Base-by-base conservation (phyloP, 2,113 vertebrate species). In the Dinomys branickii region DNA sequence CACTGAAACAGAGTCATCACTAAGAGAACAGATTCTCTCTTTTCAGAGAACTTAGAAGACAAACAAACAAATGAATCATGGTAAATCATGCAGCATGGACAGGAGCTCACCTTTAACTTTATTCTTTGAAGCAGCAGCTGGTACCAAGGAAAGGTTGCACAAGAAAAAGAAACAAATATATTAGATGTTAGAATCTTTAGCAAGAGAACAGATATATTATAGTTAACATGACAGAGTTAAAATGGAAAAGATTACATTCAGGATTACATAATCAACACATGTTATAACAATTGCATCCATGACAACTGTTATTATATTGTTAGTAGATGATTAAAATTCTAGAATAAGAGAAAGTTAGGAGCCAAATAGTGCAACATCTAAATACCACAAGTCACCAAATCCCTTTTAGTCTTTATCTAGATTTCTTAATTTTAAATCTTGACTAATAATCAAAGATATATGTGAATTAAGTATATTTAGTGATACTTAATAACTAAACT, bases 121-220 rank as follows among this genome's bases (percentile, higher is more conserved):
- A 98, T 83, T 99, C 98, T 99, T 99, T 97, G 98, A 98, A 97
- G 98, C 98, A 99, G 98, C 98, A 97, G 98, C 99, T 99, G 99
- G 97, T 97, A 97, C 97, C 98, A 98, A 98, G 98, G 94, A 97
- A 99, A 98, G 98, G 98, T 97, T 98, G 99, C 99, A 99, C 95
- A 98, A 98, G 98, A 97, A 98, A 98, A 98, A 99, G 98, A 99
- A 99, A 99, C 95, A 99, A 98, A 98, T 85, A 98, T 52, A 96
- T 93, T 97, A 97, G 85, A 78, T 92, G 96, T 99, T 98, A 99
- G 98, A 97, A 88, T 85, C 56, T 97, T 41, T 86, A 96, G 85
- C 65, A 97, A 97, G 88, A 95, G 98, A 84, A 97, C 77, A 98
- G 94, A 98, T 93, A 96, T 90, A 89, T 96, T 96, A 95, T 22